phyloP scores from a whole-genome alignment of 1,140 invertebrate species.

The Phymorhynchus buccinoides region DNA sequence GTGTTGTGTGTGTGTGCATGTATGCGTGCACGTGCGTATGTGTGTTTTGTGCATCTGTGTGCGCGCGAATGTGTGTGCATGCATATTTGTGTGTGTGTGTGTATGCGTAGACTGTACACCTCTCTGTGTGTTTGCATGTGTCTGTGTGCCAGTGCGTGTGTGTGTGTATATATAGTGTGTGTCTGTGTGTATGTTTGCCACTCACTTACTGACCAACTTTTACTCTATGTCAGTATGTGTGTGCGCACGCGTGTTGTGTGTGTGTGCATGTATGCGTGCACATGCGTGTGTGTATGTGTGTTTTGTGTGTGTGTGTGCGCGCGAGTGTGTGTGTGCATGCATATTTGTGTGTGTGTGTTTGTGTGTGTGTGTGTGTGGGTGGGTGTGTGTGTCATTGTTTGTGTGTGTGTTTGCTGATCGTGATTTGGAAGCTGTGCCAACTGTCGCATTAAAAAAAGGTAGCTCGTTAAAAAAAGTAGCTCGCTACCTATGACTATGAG shows the following conservation, averaged over 20 bases:
- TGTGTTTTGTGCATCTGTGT: too few relatives aligned
- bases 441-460: too few relatives aligned
- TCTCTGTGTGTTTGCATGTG: background rate
- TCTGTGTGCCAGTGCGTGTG: background rate
- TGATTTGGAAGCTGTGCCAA: too few relatives aligned
- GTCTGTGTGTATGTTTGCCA: background rate
- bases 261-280: background rate
- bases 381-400: background rate
- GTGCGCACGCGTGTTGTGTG: background rate
- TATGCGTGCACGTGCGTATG: too few relatives aligned
- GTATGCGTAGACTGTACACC: too few relatives aligned
- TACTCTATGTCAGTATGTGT: background rate
- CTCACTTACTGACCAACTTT: too few relatives aligned
- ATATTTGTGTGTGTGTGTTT: background rate
- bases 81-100: background rate
- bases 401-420: too few relatives aligned
- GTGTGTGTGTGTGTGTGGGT: background rate
- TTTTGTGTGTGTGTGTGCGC: background rate
- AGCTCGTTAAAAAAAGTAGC: too few relatives aligned
- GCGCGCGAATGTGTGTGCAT: background rate
- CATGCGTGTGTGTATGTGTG: background rate
- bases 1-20: background rate
- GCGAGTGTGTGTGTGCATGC: background rate
- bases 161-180: background rate
- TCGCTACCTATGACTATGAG: too few relatives aligned